phyloP scores from a whole-genome alignment of 2,888 invertebrate genomes.

The Hololepta plana region DNA sequence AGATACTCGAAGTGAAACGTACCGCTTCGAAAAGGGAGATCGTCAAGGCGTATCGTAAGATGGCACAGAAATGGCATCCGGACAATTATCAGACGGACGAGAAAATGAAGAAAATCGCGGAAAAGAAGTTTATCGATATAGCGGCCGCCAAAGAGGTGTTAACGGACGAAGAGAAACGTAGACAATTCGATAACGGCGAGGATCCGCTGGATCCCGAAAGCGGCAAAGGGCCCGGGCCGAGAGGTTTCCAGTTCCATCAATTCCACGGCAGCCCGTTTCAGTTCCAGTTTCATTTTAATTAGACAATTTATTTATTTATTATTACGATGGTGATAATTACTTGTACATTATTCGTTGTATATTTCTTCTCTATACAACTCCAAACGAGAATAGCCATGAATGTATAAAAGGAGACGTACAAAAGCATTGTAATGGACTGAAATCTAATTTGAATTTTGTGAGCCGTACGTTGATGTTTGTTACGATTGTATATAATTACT shows the following conservation, averaged over 20 bases:
- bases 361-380: too few relatives aligned
- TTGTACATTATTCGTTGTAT: too few relatives aligned
- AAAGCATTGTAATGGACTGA: too few relatives aligned
- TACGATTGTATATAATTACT: conserved; percentile 1
- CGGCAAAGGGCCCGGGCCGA: conserved; percentile 30
- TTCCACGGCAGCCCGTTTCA: conserved; percentile 85
- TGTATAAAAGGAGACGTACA: too few relatives aligned
- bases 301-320: conserved; percentile 15
- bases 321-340: too few relatives aligned
- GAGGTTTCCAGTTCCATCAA: conserved; percentile 60
- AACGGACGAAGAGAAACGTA: conserved; percentile 79
- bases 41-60: conserved; percentile 86
- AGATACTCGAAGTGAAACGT: conserved; percentile 82
- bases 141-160: conserved; percentile 94
- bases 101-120: conserved; percentile 83
- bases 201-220: conserved; percentile 96
- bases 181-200: conserved; percentile 84
- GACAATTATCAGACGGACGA: conserved; percentile 71
- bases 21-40: conserved; percentile 87
- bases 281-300: conserved; percentile 95
- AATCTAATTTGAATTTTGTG: too few relatives aligned
- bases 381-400: too few relatives aligned
- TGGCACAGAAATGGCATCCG: conserved; percentile 98
- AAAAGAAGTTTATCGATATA: conserved; percentile 96
- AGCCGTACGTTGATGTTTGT: too few relatives aligned